Evolutionary conservation across 2,797 vertebrate species (phyloP), one percentile per base, ranked within the genome.

Genomic region (Selene dorsalis): DNA sequence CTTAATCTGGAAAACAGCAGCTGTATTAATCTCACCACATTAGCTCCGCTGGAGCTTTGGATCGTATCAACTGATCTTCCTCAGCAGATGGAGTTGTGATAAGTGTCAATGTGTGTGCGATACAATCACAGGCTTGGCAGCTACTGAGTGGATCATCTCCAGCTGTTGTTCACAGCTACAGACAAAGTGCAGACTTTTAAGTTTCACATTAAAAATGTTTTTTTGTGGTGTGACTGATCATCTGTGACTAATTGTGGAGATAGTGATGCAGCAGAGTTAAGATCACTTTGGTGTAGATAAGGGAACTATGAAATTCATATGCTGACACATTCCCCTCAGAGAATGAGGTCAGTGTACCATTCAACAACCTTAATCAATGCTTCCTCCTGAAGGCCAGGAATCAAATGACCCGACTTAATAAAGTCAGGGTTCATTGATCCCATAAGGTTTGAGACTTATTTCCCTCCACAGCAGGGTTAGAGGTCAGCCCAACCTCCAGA

Each of bases 351-450:
- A 43, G 22, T 38, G 32, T 30, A 43, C 17, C 45, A 4, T 72
- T 65, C 52, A 64, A 64, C 56, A 35, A 28, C 9, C 20, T 60
- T n/a, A 17, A 45, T 47, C 43, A 63, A 39, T 48, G n/a, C 43
- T 65, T 68, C 45, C 20, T 73, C 60, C 17, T 59, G 56, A 4
- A 60, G 10, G 41, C 32, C 78, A 17, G 22, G 38, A 70, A 50
- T 24, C 45, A 69, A 67, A 75, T 45, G 68, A 78, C 69, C 60
- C 67, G 12, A 45, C 13, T 55, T 67, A 41, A 77, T 41, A 28
- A 59, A 63, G 57, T 26, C 60, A 26, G n/a, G 14, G 12, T 62
- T 48, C 6, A 81, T 69, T 61, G 69, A 83, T 78, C 35, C 45
- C 3, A n/a, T 14, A 28, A 41, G 22, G 47, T 20, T 68, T 73